These are phyloP conservation scores for Campoletis sonorensis DNA, from an alignment of 1,140 invertebrate genomes.

Conservation along the genomic window DNA sequence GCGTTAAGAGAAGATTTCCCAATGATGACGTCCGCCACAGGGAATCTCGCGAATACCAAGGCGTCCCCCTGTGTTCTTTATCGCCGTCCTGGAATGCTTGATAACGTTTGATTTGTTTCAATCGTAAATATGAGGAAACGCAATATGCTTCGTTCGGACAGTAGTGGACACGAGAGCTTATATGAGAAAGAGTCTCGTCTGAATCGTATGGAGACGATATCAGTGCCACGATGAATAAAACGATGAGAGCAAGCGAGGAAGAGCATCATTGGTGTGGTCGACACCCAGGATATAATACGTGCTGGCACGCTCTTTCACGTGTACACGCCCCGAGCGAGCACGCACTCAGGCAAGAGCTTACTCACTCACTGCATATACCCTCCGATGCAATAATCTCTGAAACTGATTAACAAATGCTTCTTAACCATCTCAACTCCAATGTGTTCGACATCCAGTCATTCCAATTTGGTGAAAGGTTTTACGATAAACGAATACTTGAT, in stretches of 20 bases:
- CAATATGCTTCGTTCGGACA: constrained; percentile 63
- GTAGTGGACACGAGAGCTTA: constrained; percentile 2
- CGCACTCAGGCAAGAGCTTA: constrained; percentile 3
- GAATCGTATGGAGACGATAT: constrained; percentile 41
- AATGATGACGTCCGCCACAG: constrained; percentile 56
- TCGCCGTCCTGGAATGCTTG: constrained; percentile 74
- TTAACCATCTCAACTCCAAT: not conserved
- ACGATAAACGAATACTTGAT: not conserved
- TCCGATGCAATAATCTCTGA: constrained; percentile 61
- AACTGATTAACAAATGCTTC: constrained; percentile 62
- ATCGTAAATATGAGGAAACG: constrained; percentile 73
- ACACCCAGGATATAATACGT: constrained; percentile 54
- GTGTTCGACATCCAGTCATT: not conserved
- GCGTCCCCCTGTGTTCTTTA: constrained; percentile 76
- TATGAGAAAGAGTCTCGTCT: constrained; percentile 13
- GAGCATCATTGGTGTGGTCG: constrained; percentile 18
- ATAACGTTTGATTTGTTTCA: constrained; percentile 78
- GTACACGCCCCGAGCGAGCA: not conserved
- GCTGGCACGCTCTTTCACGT: constrained; percentile 55
- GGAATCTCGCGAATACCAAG: constrained; percentile 68
- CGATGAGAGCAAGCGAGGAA: not conserved
- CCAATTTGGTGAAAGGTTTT: not conserved
- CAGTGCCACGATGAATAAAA: constrained; percentile 43
- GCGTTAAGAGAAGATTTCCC: constrained; percentile 30
- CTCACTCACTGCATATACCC: constrained; percentile 52